phyloP scores from a whole-genome alignment of 2,797 vertebrate species.

The Parauchenoglanis punctatus region DNA sequence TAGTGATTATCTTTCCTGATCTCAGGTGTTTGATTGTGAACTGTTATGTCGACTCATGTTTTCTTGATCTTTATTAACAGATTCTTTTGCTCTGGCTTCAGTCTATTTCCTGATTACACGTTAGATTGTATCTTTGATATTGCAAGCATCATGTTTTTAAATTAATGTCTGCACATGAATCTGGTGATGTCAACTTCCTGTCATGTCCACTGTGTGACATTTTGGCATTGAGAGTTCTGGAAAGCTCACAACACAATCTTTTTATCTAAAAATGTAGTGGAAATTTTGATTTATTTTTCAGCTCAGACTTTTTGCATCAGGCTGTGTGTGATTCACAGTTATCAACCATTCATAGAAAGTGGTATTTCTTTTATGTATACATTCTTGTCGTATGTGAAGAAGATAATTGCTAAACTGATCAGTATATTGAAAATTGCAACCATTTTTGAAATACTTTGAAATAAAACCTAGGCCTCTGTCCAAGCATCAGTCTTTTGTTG shows the following conservation, averaged over 20 bases:
- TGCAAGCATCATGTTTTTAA: too few relatives aligned
- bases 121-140: not conserved
- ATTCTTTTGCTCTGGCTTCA: not conserved
- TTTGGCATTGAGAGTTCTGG: not conserved
- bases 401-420: too few relatives aligned
- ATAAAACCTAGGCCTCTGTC: too few relatives aligned
- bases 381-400: too few relatives aligned
- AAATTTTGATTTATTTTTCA: not conserved
- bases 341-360: not conserved
- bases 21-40: too few relatives aligned
- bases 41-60: not conserved
- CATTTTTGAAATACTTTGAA: too few relatives aligned
- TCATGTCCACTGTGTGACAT: not conserved
- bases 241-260: not conserved
- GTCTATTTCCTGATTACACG: not conserved
- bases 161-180: too few relatives aligned
- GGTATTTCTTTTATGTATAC: not conserved
- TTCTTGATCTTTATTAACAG: not conserved
- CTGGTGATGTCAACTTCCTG: too few relatives aligned
- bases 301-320: not conserved
- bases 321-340: too few relatives aligned
- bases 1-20: too few relatives aligned
- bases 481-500: too few relatives aligned
- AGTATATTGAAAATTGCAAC: too few relatives aligned
- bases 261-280: not conserved